A percentile compares a stretch with the other conserved stretches of the same genome.
These are phyloP conservation scores for Takifugu ocellatus DNA, from an alignment of 2,797 vertebrate genomes.

Conservation along the genomic window DNA sequence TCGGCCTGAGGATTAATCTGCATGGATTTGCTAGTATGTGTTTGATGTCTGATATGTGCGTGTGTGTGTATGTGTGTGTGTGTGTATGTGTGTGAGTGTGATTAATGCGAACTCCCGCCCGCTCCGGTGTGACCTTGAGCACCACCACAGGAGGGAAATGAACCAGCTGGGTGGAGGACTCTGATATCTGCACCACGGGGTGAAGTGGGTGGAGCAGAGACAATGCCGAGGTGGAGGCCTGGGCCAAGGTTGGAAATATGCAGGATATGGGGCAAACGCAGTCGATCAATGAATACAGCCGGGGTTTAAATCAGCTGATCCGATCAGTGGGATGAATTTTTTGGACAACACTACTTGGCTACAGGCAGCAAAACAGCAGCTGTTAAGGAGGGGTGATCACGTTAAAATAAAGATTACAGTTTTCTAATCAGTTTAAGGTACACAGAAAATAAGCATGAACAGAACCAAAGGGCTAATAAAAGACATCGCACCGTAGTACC, in stretches of 20 bases:
- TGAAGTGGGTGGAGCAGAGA: background rate
- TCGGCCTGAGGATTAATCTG: slow-evolving; percentile 73
- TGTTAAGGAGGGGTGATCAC: background rate
- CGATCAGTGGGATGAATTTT: background rate
- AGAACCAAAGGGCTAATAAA: background rate
- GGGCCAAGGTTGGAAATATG: slow-evolving; percentile 49
- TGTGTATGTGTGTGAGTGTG: slow-evolving; percentile 45
- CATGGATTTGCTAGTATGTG: slow-evolving; percentile 53
- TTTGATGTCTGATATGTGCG: slow-evolving; percentile 13
- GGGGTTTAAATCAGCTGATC: slow-evolving; percentile 16
- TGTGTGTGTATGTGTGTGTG: slow-evolving; percentile 38
- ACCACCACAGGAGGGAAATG: slow-evolving; percentile 63
- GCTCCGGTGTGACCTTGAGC: slow-evolving; percentile 66
- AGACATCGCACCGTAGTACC: background rate
- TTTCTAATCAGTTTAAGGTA: slow-evolving; percentile 4
- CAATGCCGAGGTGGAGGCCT: slow-evolving; percentile 17
- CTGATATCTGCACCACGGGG: slow-evolving; percentile 40
- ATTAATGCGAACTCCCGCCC: slow-evolving; percentile 65
- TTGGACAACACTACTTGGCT: background rate
- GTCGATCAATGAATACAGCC: slow-evolving; percentile 44
- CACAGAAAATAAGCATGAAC: background rate
- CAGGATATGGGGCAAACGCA: slow-evolving; percentile 24
- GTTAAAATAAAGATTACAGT: slow-evolving; percentile 8
- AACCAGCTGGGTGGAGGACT: slow-evolving; percentile 47
- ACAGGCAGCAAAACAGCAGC: background rate